These are phyloP conservation scores for Philotrypesis tridentata DNA, from an alignment of 1,140 invertebrate genomes.

Conservation along the genomic window DNA sequence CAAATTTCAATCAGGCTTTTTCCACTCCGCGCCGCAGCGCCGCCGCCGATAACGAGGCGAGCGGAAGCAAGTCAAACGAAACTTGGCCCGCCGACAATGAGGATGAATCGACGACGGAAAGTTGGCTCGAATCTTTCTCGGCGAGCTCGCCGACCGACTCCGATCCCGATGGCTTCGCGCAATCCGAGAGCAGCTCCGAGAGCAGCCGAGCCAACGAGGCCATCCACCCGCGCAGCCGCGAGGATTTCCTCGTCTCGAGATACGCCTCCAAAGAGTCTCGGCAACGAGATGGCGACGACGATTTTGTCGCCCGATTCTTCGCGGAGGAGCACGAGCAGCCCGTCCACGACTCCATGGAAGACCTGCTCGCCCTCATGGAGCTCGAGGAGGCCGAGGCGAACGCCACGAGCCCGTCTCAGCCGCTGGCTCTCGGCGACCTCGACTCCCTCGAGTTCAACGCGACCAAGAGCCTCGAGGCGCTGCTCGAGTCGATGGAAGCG, in stretches of 20 bases:
- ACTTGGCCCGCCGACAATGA: constrained; percentile 11
- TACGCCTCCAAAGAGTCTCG: not conserved
- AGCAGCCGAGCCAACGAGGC: constrained; percentile 20
- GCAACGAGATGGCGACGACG: not conserved
- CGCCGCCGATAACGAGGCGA: constrained; percentile 26
- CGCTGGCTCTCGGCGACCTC: not conserved
- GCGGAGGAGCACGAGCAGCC: not conserved
- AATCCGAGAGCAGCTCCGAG: constrained; percentile 1
- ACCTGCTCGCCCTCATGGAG: not conserved
- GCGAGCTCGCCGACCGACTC: not conserved
- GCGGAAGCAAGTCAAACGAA: constrained; percentile 36
- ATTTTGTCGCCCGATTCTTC: not conserved
- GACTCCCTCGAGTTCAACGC: not conserved
- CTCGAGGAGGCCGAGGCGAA: not conserved
- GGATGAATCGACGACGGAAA: constrained; percentile 12
- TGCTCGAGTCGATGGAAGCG: not conserved
- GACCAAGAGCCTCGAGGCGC: not conserved
- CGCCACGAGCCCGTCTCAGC: no score
- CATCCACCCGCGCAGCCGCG: constrained; percentile 14
- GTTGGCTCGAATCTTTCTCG: not conserved
- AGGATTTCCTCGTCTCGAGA: not conserved
- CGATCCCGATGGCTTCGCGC: not conserved
- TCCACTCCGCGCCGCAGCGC: not conserved
- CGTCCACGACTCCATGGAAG: not conserved
- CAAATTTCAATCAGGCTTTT: constrained; percentile 38